These are phyloP conservation scores for Nymphalis polychloros DNA, from an alignment of 2,888 invertebrate species.

Conservation along the genomic window DNA sequence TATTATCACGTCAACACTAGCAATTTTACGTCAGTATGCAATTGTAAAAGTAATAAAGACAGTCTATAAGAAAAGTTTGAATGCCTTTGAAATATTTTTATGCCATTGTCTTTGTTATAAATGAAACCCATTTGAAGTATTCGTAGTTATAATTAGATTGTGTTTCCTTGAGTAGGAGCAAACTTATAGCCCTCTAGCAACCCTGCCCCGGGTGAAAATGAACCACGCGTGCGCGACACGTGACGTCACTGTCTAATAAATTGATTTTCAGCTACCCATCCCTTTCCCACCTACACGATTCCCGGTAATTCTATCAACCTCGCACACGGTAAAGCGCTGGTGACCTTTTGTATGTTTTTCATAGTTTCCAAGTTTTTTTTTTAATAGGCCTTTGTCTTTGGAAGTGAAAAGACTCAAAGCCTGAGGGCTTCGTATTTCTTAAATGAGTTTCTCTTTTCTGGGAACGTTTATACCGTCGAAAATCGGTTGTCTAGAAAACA, in stretches of 20 bases:
- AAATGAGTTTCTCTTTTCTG: slow-evolving; percentile 46
- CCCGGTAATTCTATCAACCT: slow-evolving; percentile 53
- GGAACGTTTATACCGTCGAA: slow-evolving; percentile 37
- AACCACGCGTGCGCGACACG: slow-evolving; percentile 69
- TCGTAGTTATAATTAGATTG: background rate
- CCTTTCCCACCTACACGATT: slow-evolving; percentile 45
- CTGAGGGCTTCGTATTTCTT: slow-evolving; percentile 54
- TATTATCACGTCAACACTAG: slow-evolving; percentile 16
- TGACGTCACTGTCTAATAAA: slow-evolving; percentile 82
- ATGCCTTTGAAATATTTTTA: background rate
- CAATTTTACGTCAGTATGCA: background rate
- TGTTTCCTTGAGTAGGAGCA: slow-evolving; percentile 30
- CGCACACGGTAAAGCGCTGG: slow-evolving; percentile 65
- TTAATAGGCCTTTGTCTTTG: slow-evolving; percentile 71
- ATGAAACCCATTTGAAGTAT: background rate
- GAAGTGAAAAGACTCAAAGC: slow-evolving; percentile 66
- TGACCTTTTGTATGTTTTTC: slow-evolving; percentile 79
- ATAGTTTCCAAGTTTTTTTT: slow-evolving; percentile 63
- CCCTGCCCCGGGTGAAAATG: slow-evolving; percentile 66
- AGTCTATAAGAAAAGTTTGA: background rate
- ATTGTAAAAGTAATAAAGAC: background rate
- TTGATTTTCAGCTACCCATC: slow-evolving; percentile 78
- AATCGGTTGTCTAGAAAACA: slow-evolving; percentile 35
- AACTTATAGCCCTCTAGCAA: slow-evolving; percentile 53
- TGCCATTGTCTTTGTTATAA: background rate